Evolutionary conservation across 2,888 invertebrate species (phyloP).

Genomic region (Strigamia transsilvanica): DNA sequence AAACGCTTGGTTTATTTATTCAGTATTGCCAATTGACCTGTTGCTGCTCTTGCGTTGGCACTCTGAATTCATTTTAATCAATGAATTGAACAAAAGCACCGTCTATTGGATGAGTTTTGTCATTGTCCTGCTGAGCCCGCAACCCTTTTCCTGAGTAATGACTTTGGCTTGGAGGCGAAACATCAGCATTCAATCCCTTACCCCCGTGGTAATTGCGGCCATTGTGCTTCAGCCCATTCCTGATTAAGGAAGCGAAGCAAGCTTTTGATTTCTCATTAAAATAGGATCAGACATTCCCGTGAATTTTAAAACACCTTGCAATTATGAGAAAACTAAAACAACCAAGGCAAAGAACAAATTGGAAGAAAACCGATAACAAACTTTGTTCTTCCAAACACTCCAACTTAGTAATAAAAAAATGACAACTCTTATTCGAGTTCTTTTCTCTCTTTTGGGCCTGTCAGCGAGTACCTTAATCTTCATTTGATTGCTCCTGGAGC

Average conservation of each 20-base stretch:
- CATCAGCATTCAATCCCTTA: conserved; percentile 27
- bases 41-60: background rate
- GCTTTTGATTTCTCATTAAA: conserved; percentile 38
- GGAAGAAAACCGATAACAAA: background rate
- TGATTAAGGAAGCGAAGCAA: conserved; percentile 37
- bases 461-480: background rate
- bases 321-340: conserved; percentile 13
- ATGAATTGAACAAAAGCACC: conserved; percentile 9
- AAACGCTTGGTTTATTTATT: background rate
- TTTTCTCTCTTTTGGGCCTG: too few relatives aligned
- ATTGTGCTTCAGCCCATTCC: background rate
- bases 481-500: background rate
- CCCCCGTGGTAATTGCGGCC: conserved; percentile 18
- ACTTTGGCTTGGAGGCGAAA: conserved; percentile 26
- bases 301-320: conserved; percentile 20
- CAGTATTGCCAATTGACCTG: background rate
- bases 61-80: background rate
- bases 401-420: background rate
- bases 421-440: background rate
- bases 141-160: conserved; percentile 38
- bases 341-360: background rate
- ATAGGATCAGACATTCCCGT: conserved; percentile 28
- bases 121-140: background rate
- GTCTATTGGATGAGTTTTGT: background rate
- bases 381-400: background rate